phyloP scores from a whole-genome alignment of 2,797 vertebrate genomes.

The Siniperca undulata region DNA sequence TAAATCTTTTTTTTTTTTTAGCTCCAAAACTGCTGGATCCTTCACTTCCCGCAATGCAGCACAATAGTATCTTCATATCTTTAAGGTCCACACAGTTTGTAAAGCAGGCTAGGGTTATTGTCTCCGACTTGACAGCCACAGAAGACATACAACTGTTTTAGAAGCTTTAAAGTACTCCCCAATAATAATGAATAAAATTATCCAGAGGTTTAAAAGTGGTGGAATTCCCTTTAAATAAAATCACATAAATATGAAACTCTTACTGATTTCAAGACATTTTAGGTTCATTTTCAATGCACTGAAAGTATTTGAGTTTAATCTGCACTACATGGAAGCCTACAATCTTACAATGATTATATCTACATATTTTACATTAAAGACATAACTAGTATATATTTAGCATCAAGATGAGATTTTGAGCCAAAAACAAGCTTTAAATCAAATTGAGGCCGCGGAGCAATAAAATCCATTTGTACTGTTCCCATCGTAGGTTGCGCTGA shows the following conservation, averaged over 20 bases:
- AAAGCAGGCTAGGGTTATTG: background rate
- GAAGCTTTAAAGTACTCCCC: background rate
- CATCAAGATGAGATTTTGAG: background rate
- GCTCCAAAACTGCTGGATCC: background rate
- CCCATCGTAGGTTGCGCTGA: background rate
- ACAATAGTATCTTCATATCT: too few species aligned
- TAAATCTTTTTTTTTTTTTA: background rate
- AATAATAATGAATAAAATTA: background rate
- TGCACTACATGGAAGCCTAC: background rate
- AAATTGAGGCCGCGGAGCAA: background rate
- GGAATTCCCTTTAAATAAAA: background rate
- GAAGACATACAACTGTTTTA: background rate
- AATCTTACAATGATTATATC: background rate
- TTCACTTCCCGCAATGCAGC: background rate
- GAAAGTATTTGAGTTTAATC: background rate
- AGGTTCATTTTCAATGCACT: background rate
- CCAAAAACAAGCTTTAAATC: background rate
- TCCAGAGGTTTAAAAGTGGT: background rate
- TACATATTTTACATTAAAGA: background rate
- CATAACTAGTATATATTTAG: background rate
- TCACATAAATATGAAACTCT: background rate
- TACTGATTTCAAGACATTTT: background rate
- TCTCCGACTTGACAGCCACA: background rate
- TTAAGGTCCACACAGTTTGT: background rate
- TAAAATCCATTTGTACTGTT: background rate